Conservation (phyloP, 2,797 vertebrate species). For the Helarctos malayanus region DNA sequence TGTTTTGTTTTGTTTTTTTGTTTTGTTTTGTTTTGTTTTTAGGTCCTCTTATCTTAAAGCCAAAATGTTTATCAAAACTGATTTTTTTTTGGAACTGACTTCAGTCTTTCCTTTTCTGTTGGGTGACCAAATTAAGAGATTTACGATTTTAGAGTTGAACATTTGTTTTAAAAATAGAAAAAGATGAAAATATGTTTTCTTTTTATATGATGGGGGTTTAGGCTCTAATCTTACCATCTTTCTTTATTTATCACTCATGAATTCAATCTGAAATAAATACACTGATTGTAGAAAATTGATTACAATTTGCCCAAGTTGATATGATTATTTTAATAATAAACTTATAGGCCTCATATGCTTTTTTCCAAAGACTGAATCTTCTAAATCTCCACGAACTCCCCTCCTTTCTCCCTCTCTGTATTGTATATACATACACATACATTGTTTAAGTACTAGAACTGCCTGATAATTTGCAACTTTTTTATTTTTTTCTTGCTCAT, state of each 20-base stretch:
- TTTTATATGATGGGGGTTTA: neutral
- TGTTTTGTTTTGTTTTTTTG: no score
- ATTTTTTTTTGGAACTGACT: neutral
- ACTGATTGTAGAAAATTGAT: neutral
- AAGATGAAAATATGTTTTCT: neutral
- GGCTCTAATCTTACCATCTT: neutral
- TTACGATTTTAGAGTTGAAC: neutral
- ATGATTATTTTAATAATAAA: neutral
- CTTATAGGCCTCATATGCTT: neutral
- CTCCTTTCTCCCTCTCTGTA: neutral
- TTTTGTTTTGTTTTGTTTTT: neutral
- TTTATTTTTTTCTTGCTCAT: neutral
- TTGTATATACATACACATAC: neutral
- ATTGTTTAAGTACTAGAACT: neutral
- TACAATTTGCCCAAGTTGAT: neutral
- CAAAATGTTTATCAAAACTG: slow-evolving; percentile 33
- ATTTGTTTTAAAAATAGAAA: neutral
- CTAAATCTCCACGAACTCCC: neutral
- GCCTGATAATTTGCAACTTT: neutral
- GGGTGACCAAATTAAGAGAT: neutral
- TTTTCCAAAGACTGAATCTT: slow-evolving; percentile 18
- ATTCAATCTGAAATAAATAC: neutral
- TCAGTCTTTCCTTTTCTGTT: neutral
- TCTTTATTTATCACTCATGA: neutral
- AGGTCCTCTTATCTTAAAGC: neutral